Conservation (phyloP, 2,888 invertebrate genomes). For the Xanthia togata region DNA sequence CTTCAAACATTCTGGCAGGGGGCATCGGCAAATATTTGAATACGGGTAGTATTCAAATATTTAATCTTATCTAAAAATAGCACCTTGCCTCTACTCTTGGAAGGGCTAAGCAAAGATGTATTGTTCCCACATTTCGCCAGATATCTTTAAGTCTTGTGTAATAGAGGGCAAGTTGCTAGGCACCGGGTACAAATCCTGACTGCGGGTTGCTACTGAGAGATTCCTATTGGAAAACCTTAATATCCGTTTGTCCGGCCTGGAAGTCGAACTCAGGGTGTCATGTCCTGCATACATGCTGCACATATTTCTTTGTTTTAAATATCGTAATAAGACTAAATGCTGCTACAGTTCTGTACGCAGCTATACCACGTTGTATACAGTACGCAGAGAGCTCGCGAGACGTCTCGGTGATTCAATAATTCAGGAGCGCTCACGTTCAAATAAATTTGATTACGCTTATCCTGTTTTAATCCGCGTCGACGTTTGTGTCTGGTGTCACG, state of each 20-base stretch:
- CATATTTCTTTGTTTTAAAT: conserved; percentile 4
- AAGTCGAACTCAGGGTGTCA: not conserved
- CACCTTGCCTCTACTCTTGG: too few relatives aligned
- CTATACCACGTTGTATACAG: not conserved
- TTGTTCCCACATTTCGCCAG: not conserved
- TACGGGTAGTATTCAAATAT: too few relatives aligned
- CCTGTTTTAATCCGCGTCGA: conserved; percentile 64
- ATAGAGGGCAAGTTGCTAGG: not conserved
- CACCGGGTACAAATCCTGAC: too few relatives aligned
- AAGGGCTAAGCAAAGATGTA: not conserved
- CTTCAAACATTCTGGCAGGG: too few relatives aligned
- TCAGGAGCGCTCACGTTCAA: conserved; percentile 61
- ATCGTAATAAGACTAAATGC: not conserved
- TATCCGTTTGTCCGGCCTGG: not conserved
- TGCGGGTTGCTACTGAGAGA: not conserved
- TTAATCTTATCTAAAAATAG: not conserved
- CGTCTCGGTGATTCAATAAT: conserved; percentile 62
- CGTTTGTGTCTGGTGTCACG: conserved; percentile 43
- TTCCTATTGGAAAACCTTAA: not conserved
- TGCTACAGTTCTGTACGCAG: not conserved
- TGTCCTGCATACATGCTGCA: not conserved
- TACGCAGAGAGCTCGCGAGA: conserved; percentile 6
- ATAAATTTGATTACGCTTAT: conserved; percentile 66
- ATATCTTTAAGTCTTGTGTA: too few relatives aligned
- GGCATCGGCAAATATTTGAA: too few relatives aligned